Percentiles rank a stretch among this genome's conserved stretches.
These are phyloP conservation scores for Rhipidura dahli DNA, from an alignment of 2,113 vertebrate genomes.

Conservation along the genomic window DNA sequence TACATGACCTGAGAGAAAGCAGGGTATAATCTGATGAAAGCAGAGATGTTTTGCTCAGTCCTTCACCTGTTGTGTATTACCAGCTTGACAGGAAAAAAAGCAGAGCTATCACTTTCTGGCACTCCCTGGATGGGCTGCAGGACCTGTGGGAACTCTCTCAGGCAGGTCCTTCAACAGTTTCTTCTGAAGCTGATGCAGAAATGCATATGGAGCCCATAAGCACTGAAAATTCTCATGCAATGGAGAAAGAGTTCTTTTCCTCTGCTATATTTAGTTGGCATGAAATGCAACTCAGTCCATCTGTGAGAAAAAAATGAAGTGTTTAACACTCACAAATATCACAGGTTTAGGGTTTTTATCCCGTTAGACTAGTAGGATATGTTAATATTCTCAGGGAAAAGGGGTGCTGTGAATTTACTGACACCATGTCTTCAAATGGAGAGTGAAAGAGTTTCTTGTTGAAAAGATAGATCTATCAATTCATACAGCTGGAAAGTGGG, in stretches of 20 bases:
- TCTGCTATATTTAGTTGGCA: background rate
- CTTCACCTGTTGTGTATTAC: background rate
- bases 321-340: background rate
- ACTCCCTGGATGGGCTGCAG: background rate
- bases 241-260: background rate
- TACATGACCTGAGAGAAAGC: background rate
- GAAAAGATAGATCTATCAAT: constrained; percentile 5
- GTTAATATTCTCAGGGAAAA: background rate
- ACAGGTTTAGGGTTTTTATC: background rate
- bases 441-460: constrained; percentile 3
- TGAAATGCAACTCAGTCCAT: background rate
- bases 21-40: background rate
- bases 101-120: background rate
- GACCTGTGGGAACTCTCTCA: background rate
- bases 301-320: background rate
- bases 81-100: background rate
- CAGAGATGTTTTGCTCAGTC: background rate
- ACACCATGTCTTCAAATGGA: background rate
- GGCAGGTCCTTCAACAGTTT: background rate
- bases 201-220: background rate
- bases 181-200: background rate
- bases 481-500: constrained; percentile 22
- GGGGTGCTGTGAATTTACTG: background rate
- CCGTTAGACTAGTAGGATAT: background rate
- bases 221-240: background rate